Base-by-base conservation (phyloP, 2,113 vertebrate species). In the Anguilla japonica region DNA sequence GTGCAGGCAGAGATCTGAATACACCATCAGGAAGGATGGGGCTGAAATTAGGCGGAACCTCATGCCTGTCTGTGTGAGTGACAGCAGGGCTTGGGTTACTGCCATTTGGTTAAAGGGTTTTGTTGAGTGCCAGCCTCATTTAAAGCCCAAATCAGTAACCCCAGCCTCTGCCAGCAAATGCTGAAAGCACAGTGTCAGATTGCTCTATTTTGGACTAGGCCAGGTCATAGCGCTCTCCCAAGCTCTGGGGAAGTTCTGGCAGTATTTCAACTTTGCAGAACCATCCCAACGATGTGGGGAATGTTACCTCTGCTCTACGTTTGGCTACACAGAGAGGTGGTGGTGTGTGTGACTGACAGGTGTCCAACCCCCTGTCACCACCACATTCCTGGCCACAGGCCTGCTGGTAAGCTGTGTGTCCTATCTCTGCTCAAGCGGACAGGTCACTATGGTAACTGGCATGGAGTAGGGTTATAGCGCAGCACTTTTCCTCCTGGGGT, bases 31-130 rank as follows among this genome's bases (percentile, higher is more conserved):
- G 18, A 20, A 18, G 5, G 43, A 50, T 18, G 16, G 80, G 80
- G 41, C 80, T 82, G 43, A 82, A 82, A 82, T 82, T 82, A 82
- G 80, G 18, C 80, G 26, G 41, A 29, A 41, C 80, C 40, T 81
- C 39, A 2, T 41, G 20, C 14, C 79, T 43, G 14, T 13, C 34
- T 79, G n/a, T 5, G 14, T 34, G 75, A 15, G 75, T 79, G 75
- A 67, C 20, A 26, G 22, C 60, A 67, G 60, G 20, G 18, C 60
- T 67, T 26, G 22, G 60, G 22, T 67, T 67, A 67, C 60, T 22
- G 60, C 18, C 60, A 67, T 67, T 67, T 67, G 50, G 11, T 67
- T 1, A 22, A 67, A 67, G 60, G 60, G 60, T 22, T 22, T 67
- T 67, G 60, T 67, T 26, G 60, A 67, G 57, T 60, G 18, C 57